Evolutionary conservation across 2,113 vertebrate species (phyloP), one percentile per base, ranked within the genome.

Genomic region (Copsychus sechellarum): DNA sequence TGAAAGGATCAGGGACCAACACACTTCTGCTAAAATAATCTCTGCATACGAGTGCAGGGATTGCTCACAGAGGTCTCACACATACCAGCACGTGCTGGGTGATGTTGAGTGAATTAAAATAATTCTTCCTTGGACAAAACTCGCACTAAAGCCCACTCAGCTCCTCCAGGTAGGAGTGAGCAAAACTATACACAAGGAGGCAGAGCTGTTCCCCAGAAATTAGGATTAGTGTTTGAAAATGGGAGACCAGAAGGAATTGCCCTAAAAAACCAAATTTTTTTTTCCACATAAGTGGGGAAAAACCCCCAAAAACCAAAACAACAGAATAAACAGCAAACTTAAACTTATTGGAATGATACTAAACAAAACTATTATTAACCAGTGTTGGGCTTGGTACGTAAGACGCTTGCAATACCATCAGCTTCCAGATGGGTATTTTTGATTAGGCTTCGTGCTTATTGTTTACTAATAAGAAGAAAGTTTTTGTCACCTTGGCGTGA

Each of bases 321-420:
- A 51, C 29, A 54, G 34, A 38, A 36, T 34, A 31, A 56, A 11
- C 22, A 69, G 31, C 26, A 24, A 76, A 53, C 8, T 6, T 25
- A 40, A 74, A 43, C 12, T 21, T 38, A 19, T 5, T 24, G 33
- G 11, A 66, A 71, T 6, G 7, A 56, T 17, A 33, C 23, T 71
- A 47, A 69, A 71, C 10, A 9, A 83, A 90, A 29, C 8, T 4
- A 7, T 7, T 21, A 70, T 58, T 45, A 77, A 22, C 6, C 22
- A 69, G 3, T 2, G 3, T 2, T 26, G 6, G 19, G 7, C 13
- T 61, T 4, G 0, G 1, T 67, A 29, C 17, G 9, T 2, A 45
- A 43, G 33, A 54, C 33, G 22, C 7, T 48, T 74, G 36, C 0
- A 1, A 56, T 26, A 7, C 48, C 38, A 16, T 43, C 53, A 76